Conservation (phyloP, 2,888 invertebrate species). For the Cyclophora albipunctata region DNA sequence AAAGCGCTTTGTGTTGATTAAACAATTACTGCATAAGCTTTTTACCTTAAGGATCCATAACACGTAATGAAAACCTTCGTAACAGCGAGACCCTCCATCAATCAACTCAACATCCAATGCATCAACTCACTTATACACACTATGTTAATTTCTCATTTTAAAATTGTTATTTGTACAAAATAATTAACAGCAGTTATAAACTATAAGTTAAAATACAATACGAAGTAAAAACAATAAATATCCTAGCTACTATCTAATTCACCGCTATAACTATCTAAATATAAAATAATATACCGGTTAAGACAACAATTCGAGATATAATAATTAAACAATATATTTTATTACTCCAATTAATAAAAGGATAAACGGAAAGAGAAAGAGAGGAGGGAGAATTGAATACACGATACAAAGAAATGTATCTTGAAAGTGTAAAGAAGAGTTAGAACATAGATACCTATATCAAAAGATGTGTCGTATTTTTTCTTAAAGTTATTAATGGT, state of each 20-base stretch:
- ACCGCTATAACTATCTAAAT: no score
- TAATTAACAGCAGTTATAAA: constrained; percentile 71
- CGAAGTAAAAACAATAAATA: constrained; percentile 59
- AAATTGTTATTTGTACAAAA: constrained; percentile 74
- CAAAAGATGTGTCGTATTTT: neutral
- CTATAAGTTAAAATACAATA: constrained; percentile 62
- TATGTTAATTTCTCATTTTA: constrained; percentile 61
- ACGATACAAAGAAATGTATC: no score
- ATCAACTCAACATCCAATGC: constrained; percentile 15
- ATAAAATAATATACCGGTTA: constrained; percentile 1
- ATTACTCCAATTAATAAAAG: constrained; percentile 58
- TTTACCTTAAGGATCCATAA: no score
- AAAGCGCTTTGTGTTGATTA: constrained; percentile 22
- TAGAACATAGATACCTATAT: constrained; percentile 7
- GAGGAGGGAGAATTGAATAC: constrained; percentile 7
- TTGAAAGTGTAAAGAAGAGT: constrained; percentile 10
- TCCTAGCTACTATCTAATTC: constrained; percentile 30
- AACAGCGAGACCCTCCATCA: constrained; percentile 19
- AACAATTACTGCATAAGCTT: constrained; percentile 33
- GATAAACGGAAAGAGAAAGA: constrained; percentile 16
- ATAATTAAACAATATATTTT: constrained; percentile 33
- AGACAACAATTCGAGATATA: constrained; percentile 20
- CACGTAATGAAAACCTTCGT: no score
- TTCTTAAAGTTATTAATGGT: no score
- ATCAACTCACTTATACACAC: constrained; percentile 40